Evolutionary conservation across 2,113 vertebrate genomes (phyloP), one percentile per base, ranked within the genome.

Genomic region (Antigone vipio): DNA sequence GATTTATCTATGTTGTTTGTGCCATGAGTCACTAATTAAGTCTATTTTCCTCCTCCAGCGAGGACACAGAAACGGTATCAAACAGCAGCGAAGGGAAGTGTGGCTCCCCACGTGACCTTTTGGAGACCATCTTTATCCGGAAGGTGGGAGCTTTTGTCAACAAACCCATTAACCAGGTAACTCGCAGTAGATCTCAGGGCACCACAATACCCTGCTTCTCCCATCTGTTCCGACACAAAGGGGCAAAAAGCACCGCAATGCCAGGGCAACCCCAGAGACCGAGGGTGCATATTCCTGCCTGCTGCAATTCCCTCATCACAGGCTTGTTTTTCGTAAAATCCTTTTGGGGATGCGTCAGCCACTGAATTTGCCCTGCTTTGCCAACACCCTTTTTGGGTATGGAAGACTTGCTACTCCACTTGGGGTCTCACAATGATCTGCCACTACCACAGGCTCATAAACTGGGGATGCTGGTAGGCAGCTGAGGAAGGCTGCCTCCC

Each of bases 101-200:
- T 18, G 89, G 74, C 22, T 99, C 98, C 71, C 99, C 99, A 26
- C 98, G 98, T 1, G 98, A 99, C 84, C 97, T 98, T 15, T 50
- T 99, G 74, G 99, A 99, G 85, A 98, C 98, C 53, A 98, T 99
- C 4, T 99, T 99, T 96, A 98, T 99, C 13, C 98, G 99, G 95
- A 99, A 99, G 97, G 98, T 99, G 40, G 99, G 99, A 88, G 99
- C 99, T 55, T 99, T 99, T 92, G 99, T 99, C 95, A 99, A 99
- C 96, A 99, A 99, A 97, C 98, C 99, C 81, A 97, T 98, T 97
- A 98, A 98, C 89, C 99, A 99, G 99, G 99, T 99, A 96, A 98
- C 4, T 47, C 79, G 30, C 60, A 91, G 68, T 19, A n/a, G 17
- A 47, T 79, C 34, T 85, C 68, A 84, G 38, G 40, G 49, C 69